phyloP scores from a whole-genome alignment of 2,888 invertebrate genomes.

The Pseudococcus longispinus region DNA sequence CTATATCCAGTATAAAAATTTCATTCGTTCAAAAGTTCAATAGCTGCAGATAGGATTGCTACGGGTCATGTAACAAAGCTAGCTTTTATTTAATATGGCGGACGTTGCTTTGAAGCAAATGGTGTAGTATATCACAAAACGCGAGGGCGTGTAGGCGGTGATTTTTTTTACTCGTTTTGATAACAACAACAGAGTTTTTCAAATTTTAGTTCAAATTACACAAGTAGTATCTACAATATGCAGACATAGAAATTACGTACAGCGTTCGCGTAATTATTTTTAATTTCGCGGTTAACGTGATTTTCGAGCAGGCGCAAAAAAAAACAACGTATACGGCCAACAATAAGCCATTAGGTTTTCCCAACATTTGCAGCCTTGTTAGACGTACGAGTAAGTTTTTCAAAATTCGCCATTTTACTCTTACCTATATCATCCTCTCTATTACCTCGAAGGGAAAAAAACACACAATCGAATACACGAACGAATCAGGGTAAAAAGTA shows the following conservation, averaged over 20 bases:
- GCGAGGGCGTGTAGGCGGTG: background rate
- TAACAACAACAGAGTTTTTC: background rate
- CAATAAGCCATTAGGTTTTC: background rate
- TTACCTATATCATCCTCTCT: background rate
- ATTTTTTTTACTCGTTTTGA: conserved; percentile 11
- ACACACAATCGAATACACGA: background rate
- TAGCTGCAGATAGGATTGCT: background rate
- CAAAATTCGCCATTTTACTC: background rate
- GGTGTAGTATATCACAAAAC: conserved; percentile 1
- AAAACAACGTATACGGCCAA: background rate
- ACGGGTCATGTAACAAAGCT: conserved; percentile 10
- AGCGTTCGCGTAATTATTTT: background rate
- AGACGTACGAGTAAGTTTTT: background rate
- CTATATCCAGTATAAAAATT: background rate
- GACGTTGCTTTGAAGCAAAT: background rate
- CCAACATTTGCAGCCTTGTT: background rate
- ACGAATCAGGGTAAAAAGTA: background rate
- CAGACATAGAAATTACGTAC: background rate
- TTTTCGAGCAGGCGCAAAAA: background rate
- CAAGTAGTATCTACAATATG: background rate
- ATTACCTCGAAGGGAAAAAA: background rate
- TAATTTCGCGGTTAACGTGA: background rate
- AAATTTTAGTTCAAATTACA: background rate
- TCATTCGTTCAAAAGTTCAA: background rate
- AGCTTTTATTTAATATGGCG: conserved; percentile 7